A percentile compares a stretch with the other conserved stretches of the same genome.
These are phyloP conservation scores for Trichogramma pretiosum DNA, from an alignment of 1,140 invertebrate genomes.

Conservation along the genomic window DNA sequence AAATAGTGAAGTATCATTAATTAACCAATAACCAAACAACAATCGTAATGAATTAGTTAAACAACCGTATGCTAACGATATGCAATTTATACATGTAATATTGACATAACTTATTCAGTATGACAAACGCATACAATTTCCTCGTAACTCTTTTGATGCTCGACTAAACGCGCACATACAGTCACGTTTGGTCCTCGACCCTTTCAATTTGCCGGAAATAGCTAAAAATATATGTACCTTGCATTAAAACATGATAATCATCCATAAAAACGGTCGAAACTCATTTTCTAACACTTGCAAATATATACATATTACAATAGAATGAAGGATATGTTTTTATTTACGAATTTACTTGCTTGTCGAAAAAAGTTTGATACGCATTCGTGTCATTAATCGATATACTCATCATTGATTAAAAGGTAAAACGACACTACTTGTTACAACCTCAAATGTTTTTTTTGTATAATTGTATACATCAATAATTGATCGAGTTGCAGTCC, in stretches of 20 bases:
- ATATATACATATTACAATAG: slow-evolving; percentile 46
- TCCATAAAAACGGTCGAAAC: no score
- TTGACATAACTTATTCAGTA: slow-evolving; percentile 13
- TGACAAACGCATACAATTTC: slow-evolving; percentile 10
- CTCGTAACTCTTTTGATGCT: no score
- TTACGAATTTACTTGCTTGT: slow-evolving; percentile 18
- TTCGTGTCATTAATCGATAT: slow-evolving; percentile 32
- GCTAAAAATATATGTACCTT: no score
- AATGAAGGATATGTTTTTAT: slow-evolving; percentile 40
- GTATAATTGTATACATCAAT: slow-evolving; percentile 10
- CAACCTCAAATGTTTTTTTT: slow-evolving; percentile 36
- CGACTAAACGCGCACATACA: no score
- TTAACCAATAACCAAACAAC: not conserved
- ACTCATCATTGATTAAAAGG: no score
- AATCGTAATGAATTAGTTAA: slow-evolving; percentile 11
- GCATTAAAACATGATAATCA: no score
- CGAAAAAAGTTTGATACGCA: slow-evolving; percentile 20
- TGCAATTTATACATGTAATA: slow-evolving; percentile 22
- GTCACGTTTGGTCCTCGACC: no score
- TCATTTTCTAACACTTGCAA: slow-evolving; percentile 35
- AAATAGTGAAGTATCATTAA: not conserved
- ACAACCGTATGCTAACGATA: slow-evolving; percentile 21
- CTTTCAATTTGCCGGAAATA: no score
- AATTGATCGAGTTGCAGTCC: slow-evolving; percentile 1
- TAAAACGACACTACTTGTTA: slow-evolving; percentile 27